These are phyloP conservation scores for Haemorhous mexicanus DNA, from an alignment of 2,113 vertebrate species.

Conservation along the genomic window DNA sequence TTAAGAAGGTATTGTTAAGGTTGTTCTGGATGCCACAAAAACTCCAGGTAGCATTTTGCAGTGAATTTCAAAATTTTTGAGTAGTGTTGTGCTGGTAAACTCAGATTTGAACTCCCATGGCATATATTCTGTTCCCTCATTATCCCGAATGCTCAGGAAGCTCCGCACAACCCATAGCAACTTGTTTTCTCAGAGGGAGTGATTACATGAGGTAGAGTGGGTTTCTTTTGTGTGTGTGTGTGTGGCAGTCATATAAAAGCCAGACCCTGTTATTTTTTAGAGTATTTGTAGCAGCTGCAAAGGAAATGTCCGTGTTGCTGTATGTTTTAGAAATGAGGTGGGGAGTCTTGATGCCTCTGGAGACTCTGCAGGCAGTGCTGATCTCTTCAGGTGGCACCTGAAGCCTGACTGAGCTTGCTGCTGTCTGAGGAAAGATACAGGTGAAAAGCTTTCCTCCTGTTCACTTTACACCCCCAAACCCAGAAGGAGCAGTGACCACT, in stretches of 20 bases:
- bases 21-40: slow-evolving; percentile 11
- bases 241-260: slow-evolving; percentile 14
- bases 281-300: slow-evolving; percentile 18
- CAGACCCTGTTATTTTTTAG: slow-evolving; percentile 25
- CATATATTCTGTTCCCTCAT: slow-evolving; percentile 52
- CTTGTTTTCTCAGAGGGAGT: slow-evolving; percentile 65
- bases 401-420: neutral
- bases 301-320: neutral
- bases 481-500: neutral
- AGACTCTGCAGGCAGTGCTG: neutral
- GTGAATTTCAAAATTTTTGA: slow-evolving; percentile 34
- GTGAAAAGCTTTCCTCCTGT: neutral
- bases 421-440: neutral
- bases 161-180: neutral
- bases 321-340: neutral
- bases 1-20: slow-evolving; percentile 13
- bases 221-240: neutral
- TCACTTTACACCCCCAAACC: neutral
- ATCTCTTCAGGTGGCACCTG: neutral
- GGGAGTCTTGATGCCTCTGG: neutral
- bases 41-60: slow-evolving; percentile 42
- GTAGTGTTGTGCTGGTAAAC: neutral
- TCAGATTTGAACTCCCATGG: slow-evolving; percentile 43
- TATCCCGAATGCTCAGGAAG: slow-evolving; percentile 22
- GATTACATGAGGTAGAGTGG: slow-evolving; percentile 35